phyloP scores from a whole-genome alignment of 2,888 invertebrate species.

The Conchocele bisecta region DNA sequence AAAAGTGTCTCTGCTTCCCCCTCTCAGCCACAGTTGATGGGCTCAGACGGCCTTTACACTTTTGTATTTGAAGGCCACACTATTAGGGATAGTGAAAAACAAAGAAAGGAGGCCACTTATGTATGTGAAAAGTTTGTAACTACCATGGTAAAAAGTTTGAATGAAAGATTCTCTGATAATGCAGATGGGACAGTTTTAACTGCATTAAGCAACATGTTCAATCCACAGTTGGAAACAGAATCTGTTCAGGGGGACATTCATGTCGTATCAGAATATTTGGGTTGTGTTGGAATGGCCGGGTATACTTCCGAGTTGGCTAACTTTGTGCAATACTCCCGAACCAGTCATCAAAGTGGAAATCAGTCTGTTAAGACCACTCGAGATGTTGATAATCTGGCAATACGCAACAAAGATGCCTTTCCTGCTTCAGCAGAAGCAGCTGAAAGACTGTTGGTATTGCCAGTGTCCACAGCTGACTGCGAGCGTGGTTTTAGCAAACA shows the following conservation, averaged over 20 bases:
- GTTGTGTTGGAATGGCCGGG: no score
- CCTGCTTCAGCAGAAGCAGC: conserved; percentile 4
- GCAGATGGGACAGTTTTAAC: no score
- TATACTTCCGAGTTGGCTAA: conserved; percentile 6
- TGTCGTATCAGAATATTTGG: conserved; percentile 9
- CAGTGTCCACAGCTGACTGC: conserved; percentile 41
- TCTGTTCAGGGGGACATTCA: background rate
- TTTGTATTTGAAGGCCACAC: conserved; percentile 57
- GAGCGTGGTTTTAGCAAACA: conserved; percentile 28
- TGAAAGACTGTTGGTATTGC: conserved; percentile 20
- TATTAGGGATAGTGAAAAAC: conserved; percentile 48
- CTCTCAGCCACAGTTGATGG: no score
- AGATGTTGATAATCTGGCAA: no score
- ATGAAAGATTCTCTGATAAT: no score
- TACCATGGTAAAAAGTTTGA: conserved; percentile 34
- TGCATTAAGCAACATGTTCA: conserved; percentile 12
- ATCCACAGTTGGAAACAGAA: background rate
- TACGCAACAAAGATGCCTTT: background rate
- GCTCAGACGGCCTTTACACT: conserved; percentile 32
- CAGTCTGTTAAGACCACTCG: no score
- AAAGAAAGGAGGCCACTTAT: conserved; percentile 45
- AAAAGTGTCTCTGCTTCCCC: conserved; percentile 15
- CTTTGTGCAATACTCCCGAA: no score
- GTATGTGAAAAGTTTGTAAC: conserved; percentile 40
- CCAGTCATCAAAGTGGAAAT: no score